phyloP scores from a whole-genome alignment of 2,113 vertebrate species.

The Nannobrachium achirus region DNA sequence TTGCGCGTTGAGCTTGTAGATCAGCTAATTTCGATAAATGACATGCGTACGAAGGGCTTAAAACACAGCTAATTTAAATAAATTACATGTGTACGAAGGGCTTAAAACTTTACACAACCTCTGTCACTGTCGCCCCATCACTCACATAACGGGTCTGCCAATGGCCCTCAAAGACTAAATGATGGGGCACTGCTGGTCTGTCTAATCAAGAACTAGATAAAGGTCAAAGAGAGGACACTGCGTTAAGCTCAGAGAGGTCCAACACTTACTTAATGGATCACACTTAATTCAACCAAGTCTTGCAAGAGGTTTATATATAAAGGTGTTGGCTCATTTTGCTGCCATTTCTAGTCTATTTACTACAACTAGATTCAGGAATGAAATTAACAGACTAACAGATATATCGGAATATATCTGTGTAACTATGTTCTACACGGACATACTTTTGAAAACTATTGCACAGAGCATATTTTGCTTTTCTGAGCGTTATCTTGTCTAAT shows the following conservation, averaged over 20 bases:
- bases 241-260: background rate
- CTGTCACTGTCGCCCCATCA: background rate
- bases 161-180: conserved; percentile 7
- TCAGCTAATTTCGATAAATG: no score
- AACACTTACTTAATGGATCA: conserved; percentile 14
- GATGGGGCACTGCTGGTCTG: conserved; percentile 2
- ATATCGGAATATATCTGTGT: conserved; percentile 20
- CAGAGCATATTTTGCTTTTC: conserved; percentile 92
- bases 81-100: no score
- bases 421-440: conserved; percentile 35
- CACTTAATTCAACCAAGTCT: conserved; percentile 5
- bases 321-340: background rate
- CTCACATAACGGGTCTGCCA: conserved; percentile 5
- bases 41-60: no score
- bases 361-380: background rate
- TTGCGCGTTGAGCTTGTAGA: no score
- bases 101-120: no score
- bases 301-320: background rate
- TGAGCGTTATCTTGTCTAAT: conserved; percentile 76
- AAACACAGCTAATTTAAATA: no score
- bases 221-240: conserved; percentile 16
- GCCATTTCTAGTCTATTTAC: background rate
- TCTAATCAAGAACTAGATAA: conserved; percentile 14
- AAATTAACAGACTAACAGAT: conserved; percentile 1
- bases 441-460: conserved; percentile 85